A percentile compares a stretch with the other conserved stretches of the same genome.
phyloP scores from a whole-genome alignment of 2,888 invertebrate genomes.

The Sipha maydis region DNA sequence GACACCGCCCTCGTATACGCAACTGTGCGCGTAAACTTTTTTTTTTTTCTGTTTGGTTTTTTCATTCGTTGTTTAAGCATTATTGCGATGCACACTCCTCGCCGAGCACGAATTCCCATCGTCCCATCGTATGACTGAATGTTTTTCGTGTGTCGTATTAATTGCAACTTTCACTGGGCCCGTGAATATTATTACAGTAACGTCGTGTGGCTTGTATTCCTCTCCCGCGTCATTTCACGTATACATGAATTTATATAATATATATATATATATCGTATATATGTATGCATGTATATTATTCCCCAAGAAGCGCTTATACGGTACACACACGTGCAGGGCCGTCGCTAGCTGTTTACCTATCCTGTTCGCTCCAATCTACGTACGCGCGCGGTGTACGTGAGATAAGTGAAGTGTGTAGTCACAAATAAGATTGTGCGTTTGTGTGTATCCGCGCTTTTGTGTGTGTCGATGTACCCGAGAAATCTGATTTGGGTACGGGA shows the following conservation, averaged over 20 bases:
- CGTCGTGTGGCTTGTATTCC: background rate
- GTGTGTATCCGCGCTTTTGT: background rate
- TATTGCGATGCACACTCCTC: background rate
- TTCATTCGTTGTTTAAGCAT: background rate
- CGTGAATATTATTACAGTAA: too few species aligned
- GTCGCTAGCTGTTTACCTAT: background rate
- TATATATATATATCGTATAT: too few species aligned
- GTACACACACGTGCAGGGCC: background rate
- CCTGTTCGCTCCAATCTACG: background rate
- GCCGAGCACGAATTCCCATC: background rate
- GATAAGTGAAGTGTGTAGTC: constrained; percentile 31
- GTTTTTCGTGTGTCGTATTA: background rate
- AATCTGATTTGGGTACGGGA: constrained; percentile 45
- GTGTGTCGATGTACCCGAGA: constrained; percentile 2
- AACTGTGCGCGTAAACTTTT: background rate
- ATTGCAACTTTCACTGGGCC: background rate
- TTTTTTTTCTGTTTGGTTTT: background rate
- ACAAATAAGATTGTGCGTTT: constrained; percentile 31
- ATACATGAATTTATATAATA: too few species aligned
- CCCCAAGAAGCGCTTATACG: background rate
- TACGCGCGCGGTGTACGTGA: constrained; percentile 4
- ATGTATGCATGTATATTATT: background rate
- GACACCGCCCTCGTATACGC: background rate
- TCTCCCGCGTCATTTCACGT: background rate
- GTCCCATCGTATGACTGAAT: background rate